Evolutionary conservation across 64 coral and sea anemone genomes (phyloP).

Genomic region (Catalaphyllia jardinei): DNA sequence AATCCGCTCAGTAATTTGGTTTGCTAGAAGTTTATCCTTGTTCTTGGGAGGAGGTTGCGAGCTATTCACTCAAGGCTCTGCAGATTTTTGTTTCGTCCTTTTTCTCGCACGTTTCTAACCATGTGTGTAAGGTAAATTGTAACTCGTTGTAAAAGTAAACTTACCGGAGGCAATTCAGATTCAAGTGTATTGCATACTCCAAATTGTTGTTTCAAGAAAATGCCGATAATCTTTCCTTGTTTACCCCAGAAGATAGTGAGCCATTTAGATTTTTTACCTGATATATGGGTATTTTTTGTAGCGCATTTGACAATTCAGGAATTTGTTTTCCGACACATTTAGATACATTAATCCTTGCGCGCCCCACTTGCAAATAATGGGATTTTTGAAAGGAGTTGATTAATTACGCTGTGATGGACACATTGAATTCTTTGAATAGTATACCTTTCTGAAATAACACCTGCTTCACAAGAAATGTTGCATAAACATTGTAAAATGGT

Average conservation of each 20-base stretch:
- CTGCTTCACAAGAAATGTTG: background rate
- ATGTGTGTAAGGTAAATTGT: background rate
- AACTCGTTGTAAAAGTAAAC: background rate
- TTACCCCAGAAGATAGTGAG: constrained; percentile 9
- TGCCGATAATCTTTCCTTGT: background rate
- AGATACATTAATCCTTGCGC: background rate
- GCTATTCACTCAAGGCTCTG: background rate
- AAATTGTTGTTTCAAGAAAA: constrained; percentile 55
- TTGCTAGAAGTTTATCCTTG: background rate
- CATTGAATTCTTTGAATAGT: constrained; percentile 32
- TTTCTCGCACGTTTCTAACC: background rate
- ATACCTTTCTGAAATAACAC: background rate
- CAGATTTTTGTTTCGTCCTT: background rate
- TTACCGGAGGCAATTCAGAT: background rate
- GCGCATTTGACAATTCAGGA: background rate
- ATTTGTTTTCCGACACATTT: background rate
- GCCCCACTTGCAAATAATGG: background rate
- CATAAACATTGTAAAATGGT: background rate
- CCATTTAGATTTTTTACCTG: background rate
- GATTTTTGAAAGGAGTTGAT: background rate
- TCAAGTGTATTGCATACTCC: constrained; percentile 47
- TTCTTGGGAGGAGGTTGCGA: background rate
- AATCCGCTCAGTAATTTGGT: background rate
- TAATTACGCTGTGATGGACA: background rate
- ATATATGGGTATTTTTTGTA: background rate